Evolutionary conservation across 2,113 vertebrate species (phyloP), one percentile per base, ranked within the genome.

Genomic region (Podilymbus podiceps): DNA sequence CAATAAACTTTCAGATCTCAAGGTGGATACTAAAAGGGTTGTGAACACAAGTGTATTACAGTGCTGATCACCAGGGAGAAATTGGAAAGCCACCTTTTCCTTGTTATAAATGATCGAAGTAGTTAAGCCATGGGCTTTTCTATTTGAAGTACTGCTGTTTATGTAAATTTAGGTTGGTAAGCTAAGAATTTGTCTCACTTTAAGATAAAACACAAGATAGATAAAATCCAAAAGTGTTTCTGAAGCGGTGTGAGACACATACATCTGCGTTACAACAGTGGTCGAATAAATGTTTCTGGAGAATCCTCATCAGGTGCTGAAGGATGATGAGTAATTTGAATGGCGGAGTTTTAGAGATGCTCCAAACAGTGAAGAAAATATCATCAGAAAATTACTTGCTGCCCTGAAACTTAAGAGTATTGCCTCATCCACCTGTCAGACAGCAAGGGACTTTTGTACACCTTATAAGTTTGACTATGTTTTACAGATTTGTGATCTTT

Each of bases 401-500:
- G 27, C 67, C 16, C 31, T 69, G 30, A 85, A 91, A 75, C 12
- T 35, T 77, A 28, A 58, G 20, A 66, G 17, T 49, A 35, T 73
- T 82, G 12, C 8, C 63, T 76, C 33, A 87, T 27, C 42, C 12
- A 19, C 11, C 13, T 84, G 85, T 68, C 67, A 90, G 72, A n/a
- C n/a, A 90, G 27, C 16, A 52, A 44, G 47, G 69, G 25, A 55
- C 19, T 60, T 91, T 82, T 62, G 22, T 75, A 23, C 58, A 33
- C 22, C 40, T 72, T 35, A 60, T 15, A 31, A 82, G 15, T 82
- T n/a, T 62, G 38, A 95, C 47, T 59, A 52, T 63, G 15, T 81
- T 88, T 97, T 59, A 95, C 28, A 74, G 24, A 94, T 92, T 44
- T 93, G 33, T 95, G 73, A 67, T 96, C 64, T 96, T 97, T 93